phyloP scores from a whole-genome alignment of 2,888 invertebrate genomes.

The Ganaspis brasiliensis region DNA sequence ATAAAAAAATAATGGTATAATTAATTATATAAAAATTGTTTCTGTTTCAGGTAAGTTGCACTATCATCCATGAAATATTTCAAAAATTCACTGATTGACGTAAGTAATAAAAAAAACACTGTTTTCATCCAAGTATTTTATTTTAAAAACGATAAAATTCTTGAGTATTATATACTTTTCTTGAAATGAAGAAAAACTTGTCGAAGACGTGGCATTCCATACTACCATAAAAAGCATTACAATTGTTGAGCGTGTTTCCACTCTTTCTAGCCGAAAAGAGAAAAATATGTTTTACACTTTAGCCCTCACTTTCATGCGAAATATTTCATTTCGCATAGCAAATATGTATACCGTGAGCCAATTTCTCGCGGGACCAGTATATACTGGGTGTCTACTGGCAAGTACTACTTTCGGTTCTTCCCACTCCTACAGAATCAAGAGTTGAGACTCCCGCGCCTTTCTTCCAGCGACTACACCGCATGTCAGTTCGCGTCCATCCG shows the following conservation, averaged over 20 bases:
- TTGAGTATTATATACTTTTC: no score
- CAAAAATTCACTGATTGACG: no score
- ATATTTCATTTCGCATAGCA: neutral
- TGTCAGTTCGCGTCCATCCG: constrained; percentile 76
- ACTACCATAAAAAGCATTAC: no score
- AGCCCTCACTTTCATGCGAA: neutral
- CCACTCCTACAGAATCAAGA: constrained; percentile 57
- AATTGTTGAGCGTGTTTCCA: neutral
- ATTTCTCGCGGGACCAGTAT: constrained; percentile 8
- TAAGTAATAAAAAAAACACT: no score
- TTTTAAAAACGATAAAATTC: no score
- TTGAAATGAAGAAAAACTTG: no score
- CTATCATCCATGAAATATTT: neutral
- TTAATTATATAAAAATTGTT: neutral
- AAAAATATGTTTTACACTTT: neutral
- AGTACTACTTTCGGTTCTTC: constrained; percentile 25
- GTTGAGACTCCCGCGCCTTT: constrained; percentile 75
- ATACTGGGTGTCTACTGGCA: neutral
- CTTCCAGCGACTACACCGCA: constrained; percentile 74
- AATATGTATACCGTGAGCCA: constrained; percentile 22
- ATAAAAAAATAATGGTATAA: no score
- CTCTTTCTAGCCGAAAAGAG: neutral
- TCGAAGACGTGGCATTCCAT: no score
- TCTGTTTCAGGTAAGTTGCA: constrained; percentile 10
- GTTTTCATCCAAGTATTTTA: no score